Percentiles rank a stretch among this genome's conserved stretches.
phyloP scores from a whole-genome alignment of 2,888 invertebrate genomes.

The Ormia ochracea region DNA sequence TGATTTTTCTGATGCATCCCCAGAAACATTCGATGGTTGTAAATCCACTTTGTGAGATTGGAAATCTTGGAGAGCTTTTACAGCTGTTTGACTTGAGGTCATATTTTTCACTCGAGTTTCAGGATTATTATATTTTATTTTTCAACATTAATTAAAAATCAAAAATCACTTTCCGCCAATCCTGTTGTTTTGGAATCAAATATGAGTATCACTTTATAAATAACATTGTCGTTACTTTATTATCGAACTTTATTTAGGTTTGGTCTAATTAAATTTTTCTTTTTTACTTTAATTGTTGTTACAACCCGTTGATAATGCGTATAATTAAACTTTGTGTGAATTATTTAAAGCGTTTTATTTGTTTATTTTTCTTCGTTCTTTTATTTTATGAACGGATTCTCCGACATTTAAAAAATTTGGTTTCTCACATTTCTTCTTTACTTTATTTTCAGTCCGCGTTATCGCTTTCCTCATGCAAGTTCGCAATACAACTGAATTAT shows the following conservation, averaged over 20 bases:
- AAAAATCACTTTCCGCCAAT: background rate
- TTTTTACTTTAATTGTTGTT: constrained; percentile 11
- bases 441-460: constrained; percentile 16
- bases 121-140: background rate
- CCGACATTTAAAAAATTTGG: background rate
- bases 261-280: background rate
- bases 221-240: background rate
- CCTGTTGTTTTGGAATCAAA: background rate
- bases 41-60: background rate
- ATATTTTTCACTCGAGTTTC: background rate
- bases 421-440: background rate
- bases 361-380: constrained; percentile 14
- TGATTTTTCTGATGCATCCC: background rate
- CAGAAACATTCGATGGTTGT: background rate
- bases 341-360: constrained; percentile 26
- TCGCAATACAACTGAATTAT: constrained; percentile 54
- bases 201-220: background rate
- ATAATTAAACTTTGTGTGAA: constrained; percentile 19
- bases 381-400: constrained; percentile 21
- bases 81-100: constrained; percentile 17
- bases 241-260: background rate
- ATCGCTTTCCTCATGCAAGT: constrained; percentile 39
- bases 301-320: background rate
- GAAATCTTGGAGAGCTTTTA: background rate
- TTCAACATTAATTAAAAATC: background rate